These are phyloP conservation scores for Diadema setosum DNA, from an alignment of 35 echinoderm and acorn worm genomes.

Conservation along the genomic window DNA sequence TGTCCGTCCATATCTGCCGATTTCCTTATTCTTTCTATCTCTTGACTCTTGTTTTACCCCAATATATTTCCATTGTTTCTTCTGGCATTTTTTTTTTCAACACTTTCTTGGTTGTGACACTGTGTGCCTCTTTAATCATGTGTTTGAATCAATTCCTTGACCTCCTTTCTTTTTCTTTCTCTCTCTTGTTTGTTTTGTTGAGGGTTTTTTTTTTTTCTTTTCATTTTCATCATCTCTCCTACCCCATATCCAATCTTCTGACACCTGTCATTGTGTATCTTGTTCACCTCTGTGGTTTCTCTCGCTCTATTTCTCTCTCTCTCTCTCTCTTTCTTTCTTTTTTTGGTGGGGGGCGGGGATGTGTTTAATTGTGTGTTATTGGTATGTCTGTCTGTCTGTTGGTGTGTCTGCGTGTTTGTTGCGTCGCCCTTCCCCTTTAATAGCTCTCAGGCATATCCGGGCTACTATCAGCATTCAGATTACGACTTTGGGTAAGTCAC, in stretches of 20 bases:
- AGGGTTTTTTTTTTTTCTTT: neutral
- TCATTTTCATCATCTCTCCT: neutral
- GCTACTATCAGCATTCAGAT: neutral
- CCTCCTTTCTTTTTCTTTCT: neutral
- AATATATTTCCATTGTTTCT: too few species aligned
- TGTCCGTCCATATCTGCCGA: too few species aligned
- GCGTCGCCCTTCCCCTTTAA: too few species aligned
- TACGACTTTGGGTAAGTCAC: slow-evolving; percentile 11
- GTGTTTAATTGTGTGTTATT: neutral
- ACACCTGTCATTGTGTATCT: neutral
- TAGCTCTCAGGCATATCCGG: neutral
- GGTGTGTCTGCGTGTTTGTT: neutral
- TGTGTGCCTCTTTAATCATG: too few species aligned
- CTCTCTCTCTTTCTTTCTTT: neutral
- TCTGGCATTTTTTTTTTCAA: too few species aligned
- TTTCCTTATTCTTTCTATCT: neutral
- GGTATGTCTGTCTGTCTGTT: neutral
- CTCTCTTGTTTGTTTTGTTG: too few species aligned
- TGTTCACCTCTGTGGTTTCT: neutral
- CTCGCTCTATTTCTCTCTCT: neutral
- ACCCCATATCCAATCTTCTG: neutral
- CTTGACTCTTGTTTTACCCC: neutral
- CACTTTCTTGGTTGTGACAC: too few species aligned
- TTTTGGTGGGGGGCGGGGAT: neutral
- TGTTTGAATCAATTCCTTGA: neutral